These are phyloP conservation scores for Paracentrotus lividus DNA, from an alignment of 53 echinoderm and acorn worm genomes.

Conservation along the genomic window DNA sequence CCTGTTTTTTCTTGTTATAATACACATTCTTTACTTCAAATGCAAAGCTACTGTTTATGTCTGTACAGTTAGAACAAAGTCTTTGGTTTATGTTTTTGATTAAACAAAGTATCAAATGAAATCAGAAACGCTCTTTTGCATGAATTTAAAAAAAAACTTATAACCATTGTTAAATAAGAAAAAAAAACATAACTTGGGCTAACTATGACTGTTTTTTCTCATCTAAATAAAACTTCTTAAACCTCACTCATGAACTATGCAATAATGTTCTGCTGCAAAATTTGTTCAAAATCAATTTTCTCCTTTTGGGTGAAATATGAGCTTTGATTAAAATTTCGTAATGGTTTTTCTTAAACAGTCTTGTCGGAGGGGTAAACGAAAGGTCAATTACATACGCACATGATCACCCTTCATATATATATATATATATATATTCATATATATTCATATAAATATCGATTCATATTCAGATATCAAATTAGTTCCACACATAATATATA, in stretches of 20 bases:
- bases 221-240: not conserved
- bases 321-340: not conserved
- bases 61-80: constrained; percentile 48
- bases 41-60: constrained; percentile 33
- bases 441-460: constrained; percentile 3
- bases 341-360: not conserved
- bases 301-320: not conserved
- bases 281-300: not conserved
- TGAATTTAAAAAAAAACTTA: not conserved
- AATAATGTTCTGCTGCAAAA: not conserved
- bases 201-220: not conserved
- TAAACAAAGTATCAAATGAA: not conserved
- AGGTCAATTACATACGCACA: constrained; percentile 20
- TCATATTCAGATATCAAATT: constrained; percentile 1
- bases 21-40: constrained; percentile 28
- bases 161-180: not conserved
- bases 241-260: not conserved
- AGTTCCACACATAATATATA: constrained; percentile 17
- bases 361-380: not conserved
- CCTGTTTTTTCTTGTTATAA: constrained; percentile 22
- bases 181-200: not conserved
- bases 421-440: constrained; percentile 24
- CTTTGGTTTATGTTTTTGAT: not conserved
- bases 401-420: constrained; percentile 25
- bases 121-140: not conserved